Conservation (phyloP, 2,888 invertebrate genomes). For the Thecophora atra region DNA sequence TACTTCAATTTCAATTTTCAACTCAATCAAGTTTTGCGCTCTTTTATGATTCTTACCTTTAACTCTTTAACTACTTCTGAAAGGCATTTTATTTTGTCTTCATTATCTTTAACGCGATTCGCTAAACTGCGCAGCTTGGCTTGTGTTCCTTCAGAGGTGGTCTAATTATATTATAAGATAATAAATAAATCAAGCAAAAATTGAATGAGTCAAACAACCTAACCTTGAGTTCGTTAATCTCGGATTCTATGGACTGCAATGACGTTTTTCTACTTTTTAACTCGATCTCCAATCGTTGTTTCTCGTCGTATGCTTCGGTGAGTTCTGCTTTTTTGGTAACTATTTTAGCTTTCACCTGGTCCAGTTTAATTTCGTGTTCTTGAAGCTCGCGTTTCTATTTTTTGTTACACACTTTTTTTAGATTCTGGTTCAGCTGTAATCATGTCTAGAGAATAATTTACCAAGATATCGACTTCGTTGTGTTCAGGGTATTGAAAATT, state of each 20-base stretch:
- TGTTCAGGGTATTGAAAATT: constrained; percentile 59
- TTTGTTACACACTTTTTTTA: not conserved
- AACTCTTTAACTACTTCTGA: constrained; percentile 38
- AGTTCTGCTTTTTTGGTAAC: constrained; percentile 58
- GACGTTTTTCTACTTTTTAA: constrained; percentile 53
- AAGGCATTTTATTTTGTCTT: constrained; percentile 43
- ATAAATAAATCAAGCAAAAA: not conserved
- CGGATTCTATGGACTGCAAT: constrained; percentile 63
- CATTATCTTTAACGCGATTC: constrained; percentile 41
- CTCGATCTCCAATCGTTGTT: constrained; percentile 41
- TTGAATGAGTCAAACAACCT: not conserved
- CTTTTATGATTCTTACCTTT: constrained; percentile 33
- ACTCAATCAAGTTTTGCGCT: not conserved
- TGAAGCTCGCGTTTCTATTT: constrained; percentile 60
- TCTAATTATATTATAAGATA: constrained; percentile 37
- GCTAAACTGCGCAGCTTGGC: constrained; percentile 47
- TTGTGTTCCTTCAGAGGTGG: constrained; percentile 46
- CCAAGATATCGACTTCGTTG: constrained; percentile 58
- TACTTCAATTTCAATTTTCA: not conserved
- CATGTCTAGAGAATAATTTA: constrained; percentile 42
- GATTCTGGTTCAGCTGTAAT: too few relatives aligned
- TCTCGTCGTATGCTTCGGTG: constrained; percentile 41
- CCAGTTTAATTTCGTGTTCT: constrained; percentile 61
- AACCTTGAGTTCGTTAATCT: constrained; percentile 48
- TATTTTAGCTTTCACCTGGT: constrained; percentile 57